Evolutionary conservation across 2,888 invertebrate species (phyloP), one percentile per base, ranked within the genome.

Genomic region (Entomobrya proxima): DNA sequence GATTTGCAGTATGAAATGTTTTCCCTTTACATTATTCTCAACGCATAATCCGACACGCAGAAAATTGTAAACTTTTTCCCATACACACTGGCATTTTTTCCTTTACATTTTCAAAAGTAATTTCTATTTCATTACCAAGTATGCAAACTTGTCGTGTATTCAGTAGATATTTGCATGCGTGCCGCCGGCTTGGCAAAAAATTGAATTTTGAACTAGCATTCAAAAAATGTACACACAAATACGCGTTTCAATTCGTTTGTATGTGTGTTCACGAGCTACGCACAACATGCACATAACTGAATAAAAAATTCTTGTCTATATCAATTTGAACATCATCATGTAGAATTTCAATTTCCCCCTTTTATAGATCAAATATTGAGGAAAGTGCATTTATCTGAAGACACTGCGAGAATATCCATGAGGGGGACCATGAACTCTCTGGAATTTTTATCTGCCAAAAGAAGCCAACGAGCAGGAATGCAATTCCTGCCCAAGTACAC

Each of bases 41-140:
- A 50, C 50, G 50, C 74, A 74, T 74, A 50, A 74, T 50, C 74
- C 40, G 47, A 50, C 50, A 50, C 47, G 32, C 47, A 74, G 47
- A n/a, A 74, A 74, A n/a, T 50, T 27, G 74, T 30, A 74, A 74
- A 74, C 50, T 61, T 27, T 77, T 77, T n/a, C 15, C 30, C 61
- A 58, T 58, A 40, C 58, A 61, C 27, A 18, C 21, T 61, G 24
- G 15, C n/a, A 58, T 76, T 76, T 58, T 76, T 40, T 18, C 21
- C 24, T 35, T 40, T 44, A 40, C 44, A 58, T 77, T 77, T 61
- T 64, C 9, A 13, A 27, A 4, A 55, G 27, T 27, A 27, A n/a
- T 5, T 24, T 5, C 37, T 69, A 15, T 1, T 69, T 24, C 55
- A 27, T 21, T 37, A 7, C 30, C 9, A 32, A 9, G 35, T 64